These are phyloP conservation scores for Hesperophylax magnus DNA, from an alignment of 1,140 invertebrate species.

Conservation along the genomic window DNA sequence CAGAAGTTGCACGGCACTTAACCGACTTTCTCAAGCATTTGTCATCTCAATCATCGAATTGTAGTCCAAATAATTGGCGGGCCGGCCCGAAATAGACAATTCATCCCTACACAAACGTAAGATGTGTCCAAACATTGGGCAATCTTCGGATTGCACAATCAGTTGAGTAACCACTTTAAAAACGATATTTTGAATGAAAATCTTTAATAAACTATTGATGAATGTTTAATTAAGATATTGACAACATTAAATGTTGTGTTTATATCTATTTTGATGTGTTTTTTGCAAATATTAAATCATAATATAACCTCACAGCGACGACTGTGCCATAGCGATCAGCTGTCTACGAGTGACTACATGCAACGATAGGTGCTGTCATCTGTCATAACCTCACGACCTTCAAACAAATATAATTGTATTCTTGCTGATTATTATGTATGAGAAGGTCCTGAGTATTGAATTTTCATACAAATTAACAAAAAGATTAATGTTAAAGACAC, in stretches of 20 bases:
- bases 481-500: no score
- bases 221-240: background rate
- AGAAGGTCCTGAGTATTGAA: no score
- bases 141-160: slow-evolving; percentile 45
- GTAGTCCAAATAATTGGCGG: slow-evolving; percentile 47
- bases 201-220: background rate
- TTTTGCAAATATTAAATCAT: slow-evolving; percentile 41
- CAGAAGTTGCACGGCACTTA: background rate
- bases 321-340: slow-evolving; percentile 50
- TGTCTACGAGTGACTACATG: slow-evolving; percentile 43
- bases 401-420: no score
- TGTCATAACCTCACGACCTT: no score
- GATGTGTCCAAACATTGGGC: slow-evolving; percentile 36
- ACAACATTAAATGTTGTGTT: background rate
- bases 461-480: no score
- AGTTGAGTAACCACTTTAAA: slow-evolving; percentile 25
- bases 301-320: slow-evolving; percentile 53
- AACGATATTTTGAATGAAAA: background rate
- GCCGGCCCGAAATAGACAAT: slow-evolving; percentile 42
- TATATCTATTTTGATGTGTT: background rate
- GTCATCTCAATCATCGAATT: slow-evolving; percentile 1
- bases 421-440: no score
- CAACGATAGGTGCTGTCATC: background rate
- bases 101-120: background rate
- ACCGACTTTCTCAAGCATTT: background rate